Conservation (phyloP, 2,888 invertebrate species). For the Pheosia tremula region DNA sequence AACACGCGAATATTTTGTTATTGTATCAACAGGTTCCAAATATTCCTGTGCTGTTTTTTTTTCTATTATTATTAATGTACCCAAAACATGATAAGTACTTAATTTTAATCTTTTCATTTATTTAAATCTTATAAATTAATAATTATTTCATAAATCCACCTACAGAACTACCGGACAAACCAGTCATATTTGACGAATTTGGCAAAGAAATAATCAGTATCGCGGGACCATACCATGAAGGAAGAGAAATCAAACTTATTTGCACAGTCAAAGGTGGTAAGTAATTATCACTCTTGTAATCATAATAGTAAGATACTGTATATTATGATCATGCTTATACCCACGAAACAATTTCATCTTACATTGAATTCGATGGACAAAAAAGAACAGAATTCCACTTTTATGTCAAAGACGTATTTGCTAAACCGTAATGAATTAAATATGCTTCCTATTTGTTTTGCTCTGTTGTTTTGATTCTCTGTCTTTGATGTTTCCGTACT, state of each 20-base stretch:
- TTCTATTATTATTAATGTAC: too few relatives aligned
- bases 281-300: constrained; percentile 18
- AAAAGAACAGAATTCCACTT: not conserved
- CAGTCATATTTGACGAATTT: constrained; percentile 89
- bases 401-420: not conserved
- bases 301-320: too few relatives aligned
- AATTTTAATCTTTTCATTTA: too few relatives aligned
- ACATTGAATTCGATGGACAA: not conserved
- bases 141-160: constrained; percentile 17
- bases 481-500: too few relatives aligned
- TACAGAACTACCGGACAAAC: constrained; percentile 90
- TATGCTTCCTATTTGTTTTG: not conserved
- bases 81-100: too few relatives aligned
- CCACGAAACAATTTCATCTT: not conserved
- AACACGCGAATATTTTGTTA: too few relatives aligned
- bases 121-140: too few relatives aligned
- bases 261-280: constrained; percentile 90
- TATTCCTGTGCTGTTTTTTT: too few relatives aligned
- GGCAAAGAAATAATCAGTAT: constrained; percentile 86
- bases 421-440: not conserved
- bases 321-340: too few relatives aligned
- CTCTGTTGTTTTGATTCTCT: too few relatives aligned
- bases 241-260: constrained; percentile 88
- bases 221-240: constrained; percentile 91
- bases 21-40: too few relatives aligned